A percentile compares a stretch with the other conserved stretches of the same genome.
These are phyloP conservation scores for Tryphoninae sp. DNA, from an alignment of 2,888 invertebrate genomes.

Conservation along the genomic window DNA sequence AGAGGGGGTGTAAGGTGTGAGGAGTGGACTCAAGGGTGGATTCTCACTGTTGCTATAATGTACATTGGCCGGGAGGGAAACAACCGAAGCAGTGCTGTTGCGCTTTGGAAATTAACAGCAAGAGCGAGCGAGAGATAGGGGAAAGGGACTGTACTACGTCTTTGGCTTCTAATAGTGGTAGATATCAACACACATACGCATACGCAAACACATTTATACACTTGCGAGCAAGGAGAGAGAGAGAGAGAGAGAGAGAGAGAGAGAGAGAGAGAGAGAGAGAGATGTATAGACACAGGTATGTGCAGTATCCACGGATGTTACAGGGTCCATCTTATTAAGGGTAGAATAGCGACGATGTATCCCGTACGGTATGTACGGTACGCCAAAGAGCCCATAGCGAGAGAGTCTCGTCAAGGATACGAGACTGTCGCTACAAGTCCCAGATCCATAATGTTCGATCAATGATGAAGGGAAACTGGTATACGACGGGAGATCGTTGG, in stretches of 20 bases:
- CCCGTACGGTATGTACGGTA: slow-evolving; percentile 40
- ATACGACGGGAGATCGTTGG: not conserved
- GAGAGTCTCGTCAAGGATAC: not conserved
- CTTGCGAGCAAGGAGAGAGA: too few relatives aligned
- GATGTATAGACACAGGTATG: not conserved
- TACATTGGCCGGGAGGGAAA: slow-evolving; percentile 21
- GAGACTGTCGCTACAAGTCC: not conserved
- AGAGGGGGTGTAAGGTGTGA: too few relatives aligned
- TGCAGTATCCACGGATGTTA: not conserved
- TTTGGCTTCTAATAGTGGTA: not conserved
- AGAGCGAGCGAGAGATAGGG: slow-evolving; percentile 1
- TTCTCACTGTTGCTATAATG: slow-evolving; percentile 1
- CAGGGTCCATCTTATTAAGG: slow-evolving; percentile 7
- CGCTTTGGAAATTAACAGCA: slow-evolving; percentile 55
- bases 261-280: not conserved
- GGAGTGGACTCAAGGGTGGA: too few relatives aligned
- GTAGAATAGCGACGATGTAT: slow-evolving; percentile 30
- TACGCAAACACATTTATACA: not conserved
- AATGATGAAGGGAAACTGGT: not conserved
- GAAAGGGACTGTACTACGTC: not conserved
- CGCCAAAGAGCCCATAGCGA: not conserved
- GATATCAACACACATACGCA: not conserved
- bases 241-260: not conserved
- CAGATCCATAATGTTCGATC: not conserved
- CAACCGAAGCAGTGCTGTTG: slow-evolving; percentile 35